Evolutionary conservation across 2,113 vertebrate genomes (phyloP).

Genomic region (Zeus faber): DNA sequence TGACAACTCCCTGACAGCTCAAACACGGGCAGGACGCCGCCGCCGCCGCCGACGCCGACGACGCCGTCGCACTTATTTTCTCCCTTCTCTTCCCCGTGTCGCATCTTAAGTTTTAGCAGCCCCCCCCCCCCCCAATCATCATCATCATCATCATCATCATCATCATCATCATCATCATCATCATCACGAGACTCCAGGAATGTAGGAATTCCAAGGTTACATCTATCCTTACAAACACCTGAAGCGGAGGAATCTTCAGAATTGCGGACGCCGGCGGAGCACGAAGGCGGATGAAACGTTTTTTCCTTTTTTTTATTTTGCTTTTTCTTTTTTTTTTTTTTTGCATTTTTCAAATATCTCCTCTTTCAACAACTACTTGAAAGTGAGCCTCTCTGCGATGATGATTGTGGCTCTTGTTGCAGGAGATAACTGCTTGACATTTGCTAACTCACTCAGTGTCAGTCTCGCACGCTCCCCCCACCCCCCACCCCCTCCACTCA

Average conservation of each 20-base stretch:
- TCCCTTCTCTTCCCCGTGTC: conserved; percentile 64
- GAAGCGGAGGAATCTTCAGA: conserved; percentile 64
- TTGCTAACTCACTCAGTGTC: conserved; percentile 78
- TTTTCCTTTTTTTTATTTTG: conserved; percentile 39
- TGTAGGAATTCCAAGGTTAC: conserved; percentile 73
- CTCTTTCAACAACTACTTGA: conserved; percentile 76
- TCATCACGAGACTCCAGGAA: conserved; percentile 60
- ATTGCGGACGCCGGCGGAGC: conserved; percentile 59
- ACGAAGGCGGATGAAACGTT: conserved; percentile 69
- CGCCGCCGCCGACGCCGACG: no score
- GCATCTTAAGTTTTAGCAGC: conserved; percentile 67
- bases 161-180: no score
- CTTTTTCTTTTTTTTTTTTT: conserved; percentile 40
- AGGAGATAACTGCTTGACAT: conserved; percentile 78
- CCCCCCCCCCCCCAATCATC: conserved; percentile 24
- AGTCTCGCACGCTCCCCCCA: conserved; percentile 72
- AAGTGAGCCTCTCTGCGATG: conserved; percentile 74
- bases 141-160: no score
- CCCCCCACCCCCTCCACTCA: no score
- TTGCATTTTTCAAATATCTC: conserved; percentile 43
- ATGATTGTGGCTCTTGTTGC: conserved; percentile 76
- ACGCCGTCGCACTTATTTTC: no score
- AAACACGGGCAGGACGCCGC: conserved; percentile 78
- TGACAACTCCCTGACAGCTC: conserved; percentile 84
- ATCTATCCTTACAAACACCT: conserved; percentile 72